Evolutionary conservation across 2,888 invertebrate genomes (phyloP).

Genomic region (Capitulum mitella): DNA sequence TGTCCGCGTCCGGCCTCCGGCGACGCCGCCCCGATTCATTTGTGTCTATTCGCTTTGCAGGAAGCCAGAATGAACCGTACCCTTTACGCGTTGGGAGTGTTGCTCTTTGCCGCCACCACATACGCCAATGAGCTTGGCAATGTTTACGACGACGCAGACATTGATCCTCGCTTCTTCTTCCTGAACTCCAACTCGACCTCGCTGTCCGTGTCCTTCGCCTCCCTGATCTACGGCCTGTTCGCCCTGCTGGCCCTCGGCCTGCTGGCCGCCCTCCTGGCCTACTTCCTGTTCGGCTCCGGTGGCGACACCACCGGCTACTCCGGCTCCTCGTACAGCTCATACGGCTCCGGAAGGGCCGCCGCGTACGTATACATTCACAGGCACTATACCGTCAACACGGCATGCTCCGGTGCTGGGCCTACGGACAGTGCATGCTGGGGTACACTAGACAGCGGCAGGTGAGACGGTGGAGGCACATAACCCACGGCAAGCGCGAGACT

Average conservation of each 20-base stretch:
- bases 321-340: conserved; percentile 32
- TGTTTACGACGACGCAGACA: conserved; percentile 24
- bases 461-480: not conserved
- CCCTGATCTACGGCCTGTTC: conserved; percentile 34
- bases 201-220: conserved; percentile 34
- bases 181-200: conserved; percentile 33
- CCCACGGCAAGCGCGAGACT: not conserved
- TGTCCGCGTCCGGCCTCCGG: too few relatives aligned
- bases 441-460: not conserved
- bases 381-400: not conserved
- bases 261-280: not conserved
- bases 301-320: conserved; percentile 31
- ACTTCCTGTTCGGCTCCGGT: conserved; percentile 33
- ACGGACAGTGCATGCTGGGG: not conserved
- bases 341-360: conserved; percentile 24
- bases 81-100: conserved; percentile 16
- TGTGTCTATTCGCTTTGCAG: not conserved
- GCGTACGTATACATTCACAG: conserved; percentile 13
- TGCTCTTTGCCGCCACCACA: not conserved
- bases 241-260: conserved; percentile 31
- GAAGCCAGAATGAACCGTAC: not conserved
- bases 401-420: not conserved
- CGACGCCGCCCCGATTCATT: not conserved
- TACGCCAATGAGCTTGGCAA: conserved; percentile 11
- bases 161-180: conserved; percentile 33